Percentiles rank a stretch among this genome's conserved stretches.
Conservation (phyloP, 2,888 invertebrate species). For the Iphiclides podalirius region DNA sequence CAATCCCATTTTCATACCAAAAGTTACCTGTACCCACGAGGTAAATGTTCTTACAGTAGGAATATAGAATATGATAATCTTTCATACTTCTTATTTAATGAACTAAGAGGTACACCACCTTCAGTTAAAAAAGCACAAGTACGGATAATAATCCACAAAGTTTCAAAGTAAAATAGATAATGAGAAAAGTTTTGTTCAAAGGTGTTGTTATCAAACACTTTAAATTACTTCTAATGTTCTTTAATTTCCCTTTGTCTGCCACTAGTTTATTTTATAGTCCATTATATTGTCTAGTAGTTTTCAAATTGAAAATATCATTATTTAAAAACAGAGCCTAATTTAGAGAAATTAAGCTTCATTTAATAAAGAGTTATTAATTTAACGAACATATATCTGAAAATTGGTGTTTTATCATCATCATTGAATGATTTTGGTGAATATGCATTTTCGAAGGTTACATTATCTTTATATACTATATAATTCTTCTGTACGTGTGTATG, state of each 20-base stretch:
- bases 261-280: too few relatives aligned
- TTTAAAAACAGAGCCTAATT: too few relatives aligned
- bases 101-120: background rate
- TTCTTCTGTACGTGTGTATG: too few relatives aligned
- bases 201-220: conserved; percentile 13
- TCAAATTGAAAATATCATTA: too few relatives aligned
- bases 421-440: too few relatives aligned
- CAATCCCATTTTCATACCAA: conserved; percentile 56
- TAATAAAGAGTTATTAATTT: too few relatives aligned
- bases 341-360: too few relatives aligned
- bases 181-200: conserved; percentile 10
- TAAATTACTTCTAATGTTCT: conserved; percentile 6
- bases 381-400: too few relatives aligned
- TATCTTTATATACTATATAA: too few relatives aligned
- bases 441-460: too few relatives aligned
- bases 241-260: background rate
- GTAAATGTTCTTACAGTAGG: conserved; percentile 50
- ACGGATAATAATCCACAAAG: background rate
- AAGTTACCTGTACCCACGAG: conserved; percentile 60
- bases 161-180: conserved; percentile 1
- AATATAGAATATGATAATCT: conserved; percentile 53
- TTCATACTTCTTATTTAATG: conserved; percentile 42
- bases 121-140: background rate
- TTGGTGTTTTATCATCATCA: too few relatives aligned
- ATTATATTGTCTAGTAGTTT: too few relatives aligned